Conservation (phyloP, 35 echinoderm and acorn worm species). For the Diadema setosum region DNA sequence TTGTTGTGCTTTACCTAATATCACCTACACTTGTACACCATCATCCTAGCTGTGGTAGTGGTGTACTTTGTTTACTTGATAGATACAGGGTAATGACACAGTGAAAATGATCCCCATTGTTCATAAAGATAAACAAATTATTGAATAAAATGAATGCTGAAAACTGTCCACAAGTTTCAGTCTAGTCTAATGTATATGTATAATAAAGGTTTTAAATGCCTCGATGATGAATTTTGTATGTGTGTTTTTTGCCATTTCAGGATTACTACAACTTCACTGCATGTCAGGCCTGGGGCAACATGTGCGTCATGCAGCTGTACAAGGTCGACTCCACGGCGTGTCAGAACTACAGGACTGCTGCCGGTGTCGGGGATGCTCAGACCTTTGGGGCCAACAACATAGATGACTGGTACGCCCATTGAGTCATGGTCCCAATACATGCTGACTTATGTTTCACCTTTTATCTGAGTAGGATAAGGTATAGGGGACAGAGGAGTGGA, state of each 20-base stretch:
- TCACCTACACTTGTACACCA: too few relatives aligned
- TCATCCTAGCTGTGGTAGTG: too few relatives aligned
- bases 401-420: slow-evolving; percentile 29
- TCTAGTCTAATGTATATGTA: too few relatives aligned
- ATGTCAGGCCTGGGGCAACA: slow-evolving; percentile 81
- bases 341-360: slow-evolving; percentile 16
- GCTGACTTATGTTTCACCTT: too few relatives aligned
- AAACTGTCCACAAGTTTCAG: not conserved
- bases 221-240: not conserved
- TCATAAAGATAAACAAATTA: not conserved
- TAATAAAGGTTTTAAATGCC: not conserved
- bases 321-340: slow-evolving; percentile 4
- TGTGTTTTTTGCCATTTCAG: not conserved
- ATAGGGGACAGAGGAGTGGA: too few relatives aligned
- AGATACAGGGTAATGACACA: too few relatives aligned
- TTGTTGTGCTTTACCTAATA: too few relatives aligned
- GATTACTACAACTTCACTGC: slow-evolving; percentile 62
- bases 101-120: not conserved
- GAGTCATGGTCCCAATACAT: not conserved
- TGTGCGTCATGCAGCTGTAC: slow-evolving; percentile 67
- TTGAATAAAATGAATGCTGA: not conserved
- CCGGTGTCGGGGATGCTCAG: not conserved
- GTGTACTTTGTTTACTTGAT: too few relatives aligned
- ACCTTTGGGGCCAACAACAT: slow-evolving; percentile 2
- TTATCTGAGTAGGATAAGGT: too few relatives aligned